Percentiles rank a stretch among this genome's conserved stretches.
phyloP scores from a whole-genome alignment of 2,888 invertebrate genomes.

The Platycheirus rosarum region DNA sequence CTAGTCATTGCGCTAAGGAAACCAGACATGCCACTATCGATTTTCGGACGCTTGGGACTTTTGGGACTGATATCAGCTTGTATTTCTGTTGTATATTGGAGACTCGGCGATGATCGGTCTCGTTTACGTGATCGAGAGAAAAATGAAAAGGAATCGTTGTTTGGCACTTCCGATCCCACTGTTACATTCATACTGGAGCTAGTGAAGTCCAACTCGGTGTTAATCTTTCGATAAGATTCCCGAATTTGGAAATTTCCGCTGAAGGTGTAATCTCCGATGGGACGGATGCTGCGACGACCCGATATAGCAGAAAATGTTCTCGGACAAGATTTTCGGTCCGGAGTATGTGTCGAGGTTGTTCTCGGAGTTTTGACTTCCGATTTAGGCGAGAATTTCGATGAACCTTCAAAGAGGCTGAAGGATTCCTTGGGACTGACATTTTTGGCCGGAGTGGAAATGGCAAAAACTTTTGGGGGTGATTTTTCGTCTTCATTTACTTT shows the following conservation, averaged over 20 bases:
- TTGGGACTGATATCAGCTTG: conserved; percentile 75
- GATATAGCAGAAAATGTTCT: conserved; percentile 78
- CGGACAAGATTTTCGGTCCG: conserved; percentile 75
- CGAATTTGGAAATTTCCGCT: conserved; percentile 76
- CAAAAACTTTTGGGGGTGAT: conserved; percentile 5
- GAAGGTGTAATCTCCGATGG: conserved; percentile 76
- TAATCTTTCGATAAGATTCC: conserved; percentile 79
- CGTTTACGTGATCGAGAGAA: conserved; percentile 81
- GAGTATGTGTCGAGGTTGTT: conserved; percentile 74
- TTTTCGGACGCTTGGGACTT: conserved; percentile 79
- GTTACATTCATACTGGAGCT: conserved; percentile 81
- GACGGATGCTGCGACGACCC: conserved; percentile 80
- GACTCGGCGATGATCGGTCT: conserved; percentile 78
- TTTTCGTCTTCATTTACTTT: conserved; percentile 15
- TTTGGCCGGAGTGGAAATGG: conserved; percentile 60
- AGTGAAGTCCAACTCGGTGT: conserved; percentile 80
- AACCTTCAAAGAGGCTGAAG: neutral
- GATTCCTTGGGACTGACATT: conserved; percentile 10
- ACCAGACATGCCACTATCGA: conserved; percentile 76
- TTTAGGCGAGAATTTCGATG: conserved; percentile 67
- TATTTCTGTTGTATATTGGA: conserved; percentile 33
- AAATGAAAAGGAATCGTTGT: conserved; percentile 79
- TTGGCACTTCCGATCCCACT: conserved; percentile 81
- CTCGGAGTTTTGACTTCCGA: conserved; percentile 76
- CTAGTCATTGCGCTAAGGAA: conserved; percentile 79